A percentile compares a stretch with the other conserved stretches of the same genome.
Conservation (phyloP, 1,140 invertebrate genomes). For the Caenorhabditis briggsae region DNA sequence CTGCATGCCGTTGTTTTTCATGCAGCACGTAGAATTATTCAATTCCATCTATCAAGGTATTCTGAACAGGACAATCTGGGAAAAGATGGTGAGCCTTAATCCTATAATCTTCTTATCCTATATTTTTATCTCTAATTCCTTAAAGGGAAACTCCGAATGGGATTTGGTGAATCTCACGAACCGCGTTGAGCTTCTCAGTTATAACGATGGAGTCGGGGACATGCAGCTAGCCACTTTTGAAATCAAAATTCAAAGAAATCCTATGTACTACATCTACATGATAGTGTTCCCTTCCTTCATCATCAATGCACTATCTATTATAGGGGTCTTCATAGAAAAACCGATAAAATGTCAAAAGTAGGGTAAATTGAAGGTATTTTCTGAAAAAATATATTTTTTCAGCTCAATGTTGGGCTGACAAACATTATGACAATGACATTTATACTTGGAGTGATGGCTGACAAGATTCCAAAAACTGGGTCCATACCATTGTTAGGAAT, state of each 20-base stretch:
- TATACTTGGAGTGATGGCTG: not conserved
- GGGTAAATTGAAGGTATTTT: not conserved
- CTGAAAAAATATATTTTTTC: not conserved
- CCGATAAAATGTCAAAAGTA: not conserved
- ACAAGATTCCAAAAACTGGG: not conserved
- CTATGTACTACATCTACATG: not conserved
- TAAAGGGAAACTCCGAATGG: constrained; percentile 26
- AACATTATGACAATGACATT: constrained; percentile 24
- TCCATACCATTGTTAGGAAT: not conserved
- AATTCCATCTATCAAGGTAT: not conserved
- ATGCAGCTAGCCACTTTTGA: constrained; percentile 12
- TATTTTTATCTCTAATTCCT: no score
- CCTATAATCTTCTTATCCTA: no score
- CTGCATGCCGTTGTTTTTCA: not conserved
- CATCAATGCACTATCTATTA: not conserved
- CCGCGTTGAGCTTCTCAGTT: not conserved
- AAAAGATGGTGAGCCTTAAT: not conserved
- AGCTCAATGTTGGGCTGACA: not conserved
- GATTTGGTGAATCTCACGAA: constrained; percentile 9
- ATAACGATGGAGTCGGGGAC: not conserved
- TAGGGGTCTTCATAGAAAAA: constrained; percentile 8
- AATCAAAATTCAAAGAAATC: not conserved
- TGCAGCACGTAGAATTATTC: not conserved
- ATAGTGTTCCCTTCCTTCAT: not conserved
- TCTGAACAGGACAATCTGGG: not conserved